phyloP scores from a whole-genome alignment of 2,797 vertebrate species.

The Rhinogobio ventralis region DNA sequence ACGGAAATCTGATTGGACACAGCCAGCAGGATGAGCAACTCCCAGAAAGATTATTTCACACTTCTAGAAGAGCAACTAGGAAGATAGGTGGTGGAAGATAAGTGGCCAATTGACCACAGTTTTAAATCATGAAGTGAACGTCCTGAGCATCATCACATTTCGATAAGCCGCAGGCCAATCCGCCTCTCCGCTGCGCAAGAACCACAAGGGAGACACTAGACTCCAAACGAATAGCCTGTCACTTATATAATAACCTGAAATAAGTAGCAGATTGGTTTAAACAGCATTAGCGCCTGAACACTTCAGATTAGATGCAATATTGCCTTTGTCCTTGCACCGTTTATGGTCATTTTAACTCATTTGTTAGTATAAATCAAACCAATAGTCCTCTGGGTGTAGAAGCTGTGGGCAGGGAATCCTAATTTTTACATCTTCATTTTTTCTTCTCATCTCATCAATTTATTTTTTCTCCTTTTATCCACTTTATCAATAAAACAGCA shows the following conservation, averaged over 20 bases:
- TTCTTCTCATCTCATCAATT: neutral
- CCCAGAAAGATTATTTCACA: conserved; percentile 30
- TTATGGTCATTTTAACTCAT: conserved; percentile 29
- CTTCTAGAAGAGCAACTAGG: conserved; percentile 27
- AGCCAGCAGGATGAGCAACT: conserved; percentile 4
- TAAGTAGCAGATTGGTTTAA: conserved; percentile 43
- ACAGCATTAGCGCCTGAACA: conserved; percentile 20
- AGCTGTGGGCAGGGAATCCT: conserved; percentile 1
- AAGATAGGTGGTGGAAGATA: conserved; percentile 43
- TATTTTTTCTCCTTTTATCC: neutral
- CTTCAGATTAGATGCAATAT: conserved; percentile 41
- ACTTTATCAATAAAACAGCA: neutral
- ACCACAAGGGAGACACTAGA: conserved; percentile 32
- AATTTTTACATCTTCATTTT: neutral
- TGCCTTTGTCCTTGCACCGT: conserved; percentile 24
- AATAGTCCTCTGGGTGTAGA: neutral
- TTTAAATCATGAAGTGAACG: conserved; percentile 36
- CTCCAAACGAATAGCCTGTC: conserved; percentile 45
- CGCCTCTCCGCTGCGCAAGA: neutral
- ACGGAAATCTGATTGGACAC: conserved; percentile 20
- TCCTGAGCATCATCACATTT: conserved; percentile 42
- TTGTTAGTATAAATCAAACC: conserved; percentile 32
- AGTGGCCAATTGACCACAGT: conserved; percentile 40
- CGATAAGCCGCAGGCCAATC: conserved; percentile 36
- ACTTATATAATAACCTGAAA: conserved; percentile 37